Conservation (phyloP, 2,113 vertebrate species). For the Rhombomys opimus region DNA sequence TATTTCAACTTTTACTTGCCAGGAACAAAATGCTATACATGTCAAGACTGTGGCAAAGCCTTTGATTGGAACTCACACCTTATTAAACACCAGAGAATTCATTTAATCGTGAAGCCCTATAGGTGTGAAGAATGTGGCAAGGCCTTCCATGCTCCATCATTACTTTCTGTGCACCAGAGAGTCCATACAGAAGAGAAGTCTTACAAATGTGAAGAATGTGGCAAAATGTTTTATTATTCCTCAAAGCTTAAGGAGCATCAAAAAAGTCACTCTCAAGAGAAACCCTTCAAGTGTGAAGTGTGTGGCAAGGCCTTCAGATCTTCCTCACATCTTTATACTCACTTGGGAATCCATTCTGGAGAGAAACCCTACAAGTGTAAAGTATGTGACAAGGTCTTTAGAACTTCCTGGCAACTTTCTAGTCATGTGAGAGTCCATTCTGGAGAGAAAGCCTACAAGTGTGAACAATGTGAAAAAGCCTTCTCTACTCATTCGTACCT, state of each 20-base stretch:
- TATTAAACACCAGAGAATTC: not conserved
- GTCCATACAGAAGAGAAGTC: not conserved
- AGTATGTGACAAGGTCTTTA: not conserved
- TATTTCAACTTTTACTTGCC: not conserved
- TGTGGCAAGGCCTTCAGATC: not conserved
- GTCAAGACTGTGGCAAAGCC: not conserved
- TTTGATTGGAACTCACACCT: not conserved
- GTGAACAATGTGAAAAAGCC: not conserved
- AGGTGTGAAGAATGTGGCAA: not conserved
- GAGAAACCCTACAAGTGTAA: not conserved
- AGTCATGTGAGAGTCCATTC: not conserved
- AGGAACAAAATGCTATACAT: not conserved
- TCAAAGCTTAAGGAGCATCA: not conserved
- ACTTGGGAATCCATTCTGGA: not conserved
- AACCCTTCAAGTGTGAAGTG: not conserved
- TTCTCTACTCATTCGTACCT: not conserved
- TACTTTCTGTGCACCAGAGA: not conserved
- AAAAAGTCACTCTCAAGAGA: not conserved
- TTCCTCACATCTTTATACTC: not conserved
- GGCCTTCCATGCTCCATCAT: not conserved
- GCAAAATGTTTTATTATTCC: not conserved
- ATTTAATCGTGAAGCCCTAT: not conserved
- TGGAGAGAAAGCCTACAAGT: not conserved
- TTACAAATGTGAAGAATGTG: not conserved
- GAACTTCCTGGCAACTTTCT: not conserved